A percentile compares a stretch with the other conserved stretches of the same genome.
phyloP scores from a whole-genome alignment of 2,888 invertebrate species.

The Caenorhabditis becei region DNA sequence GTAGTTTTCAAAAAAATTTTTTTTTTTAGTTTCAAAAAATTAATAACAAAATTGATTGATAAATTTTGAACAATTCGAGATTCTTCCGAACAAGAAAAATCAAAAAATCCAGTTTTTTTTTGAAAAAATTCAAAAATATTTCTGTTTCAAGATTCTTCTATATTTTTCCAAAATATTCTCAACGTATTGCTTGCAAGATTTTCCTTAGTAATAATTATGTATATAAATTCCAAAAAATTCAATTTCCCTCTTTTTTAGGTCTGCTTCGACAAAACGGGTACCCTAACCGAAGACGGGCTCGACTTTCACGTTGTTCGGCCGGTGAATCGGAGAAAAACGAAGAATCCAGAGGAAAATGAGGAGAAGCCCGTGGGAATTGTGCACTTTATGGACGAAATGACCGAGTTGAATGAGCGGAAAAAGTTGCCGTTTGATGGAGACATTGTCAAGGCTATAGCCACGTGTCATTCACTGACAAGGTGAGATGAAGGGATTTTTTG shows the following conservation, averaged over 20 bases:
- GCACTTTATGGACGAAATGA: conserved; percentile 66
- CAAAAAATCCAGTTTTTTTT: too few species aligned
- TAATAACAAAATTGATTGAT: too few species aligned
- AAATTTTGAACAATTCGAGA: too few species aligned
- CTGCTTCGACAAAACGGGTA: conserved; percentile 84
- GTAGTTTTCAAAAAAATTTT: too few species aligned
- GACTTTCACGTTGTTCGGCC: conserved; percentile 78
- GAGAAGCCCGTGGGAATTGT: not conserved
- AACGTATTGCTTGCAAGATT: not conserved
- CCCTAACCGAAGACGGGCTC: conserved; percentile 81
- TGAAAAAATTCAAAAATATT: not conserved
- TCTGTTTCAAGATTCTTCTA: too few species aligned
- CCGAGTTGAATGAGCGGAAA: conserved; percentile 68
- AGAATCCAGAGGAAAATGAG: not conserved
- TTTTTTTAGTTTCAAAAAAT: too few species aligned
- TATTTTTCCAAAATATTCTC: not conserved
- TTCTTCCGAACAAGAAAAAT: too few species aligned
- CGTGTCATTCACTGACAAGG: conserved; percentile 77
- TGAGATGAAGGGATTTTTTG: conserved; percentile 35
- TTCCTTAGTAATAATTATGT: too few species aligned
- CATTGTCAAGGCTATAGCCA: conserved; percentile 76
- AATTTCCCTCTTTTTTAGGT: conserved; percentile 64
- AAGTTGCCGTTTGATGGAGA: conserved; percentile 73
- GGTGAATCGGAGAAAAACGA: conserved; percentile 15
- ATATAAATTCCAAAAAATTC: too few species aligned